Evolutionary conservation across 2,888 invertebrate genomes (phyloP).

Genomic region (Prenolepis imparis): DNA sequence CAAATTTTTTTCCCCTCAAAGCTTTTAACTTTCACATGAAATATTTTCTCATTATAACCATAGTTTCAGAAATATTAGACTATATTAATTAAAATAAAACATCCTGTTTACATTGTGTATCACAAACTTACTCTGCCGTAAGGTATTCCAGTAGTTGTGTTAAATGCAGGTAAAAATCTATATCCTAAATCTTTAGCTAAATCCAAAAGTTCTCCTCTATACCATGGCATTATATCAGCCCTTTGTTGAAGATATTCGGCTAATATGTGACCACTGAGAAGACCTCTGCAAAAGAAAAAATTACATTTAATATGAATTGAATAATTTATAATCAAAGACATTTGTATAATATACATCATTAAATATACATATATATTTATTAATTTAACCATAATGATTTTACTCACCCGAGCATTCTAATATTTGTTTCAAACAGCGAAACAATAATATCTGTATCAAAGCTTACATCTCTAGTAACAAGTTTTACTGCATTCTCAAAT

Average conservation of each 20-base stretch:
- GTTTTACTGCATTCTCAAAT: constrained; percentile 96
- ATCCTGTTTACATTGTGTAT: background rate
- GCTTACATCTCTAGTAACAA: constrained; percentile 94
- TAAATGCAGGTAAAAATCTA: constrained; percentile 98
- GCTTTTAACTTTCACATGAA: too few relatives aligned
- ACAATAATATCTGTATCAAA: constrained; percentile 98
- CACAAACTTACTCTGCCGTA: constrained; percentile 92
- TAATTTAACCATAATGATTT: constrained; percentile 19
- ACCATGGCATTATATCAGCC: constrained; percentile 93
- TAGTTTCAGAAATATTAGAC: too few relatives aligned
- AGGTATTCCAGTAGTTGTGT: constrained; percentile 98
- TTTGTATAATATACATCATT: background rate
- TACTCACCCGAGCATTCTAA: constrained; percentile 96
- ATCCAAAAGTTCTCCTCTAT: constrained; percentile 94
- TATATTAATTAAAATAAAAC: too few relatives aligned
- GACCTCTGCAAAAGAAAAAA: constrained; percentile 89
- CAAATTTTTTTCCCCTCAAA: too few relatives aligned
- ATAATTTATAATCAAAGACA: constrained; percentile 7
- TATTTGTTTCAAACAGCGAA: constrained; percentile 99
- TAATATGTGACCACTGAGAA: constrained; percentile 96
- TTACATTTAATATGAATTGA: background rate
- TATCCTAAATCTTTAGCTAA: constrained; percentile 98
- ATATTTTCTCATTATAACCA: too few relatives aligned
- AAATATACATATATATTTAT: background rate
- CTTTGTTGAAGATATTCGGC: constrained; percentile 93